Evolutionary conservation across 2,888 invertebrate genomes (phyloP), one percentile per base, ranked within the genome.

Genomic region (Coelogynopora nodosa): DNA sequence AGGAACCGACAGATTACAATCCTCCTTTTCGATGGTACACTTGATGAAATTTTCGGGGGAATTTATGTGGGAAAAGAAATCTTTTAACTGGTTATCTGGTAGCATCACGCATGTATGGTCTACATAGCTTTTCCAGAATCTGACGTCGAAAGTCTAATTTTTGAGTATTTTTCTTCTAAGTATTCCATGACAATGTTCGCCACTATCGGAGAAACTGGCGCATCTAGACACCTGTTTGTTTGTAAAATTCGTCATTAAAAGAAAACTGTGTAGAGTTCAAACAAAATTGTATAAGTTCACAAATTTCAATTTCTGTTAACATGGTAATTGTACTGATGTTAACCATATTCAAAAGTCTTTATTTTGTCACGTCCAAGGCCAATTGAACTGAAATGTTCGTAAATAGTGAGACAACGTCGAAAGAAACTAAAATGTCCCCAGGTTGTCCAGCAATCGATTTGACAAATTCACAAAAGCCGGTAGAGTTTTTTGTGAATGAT

Each of bases 141-240:
- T 30, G 5, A 82, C 5, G 30, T 82, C 30, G 82, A 13, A 82
- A 23, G 30, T 5, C 13, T 30, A 18, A 30, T 82, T 82, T n/a
- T 23, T 18, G 30, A 82, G 31, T 82, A 82, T 82, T 29, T 27
- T 82, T 82, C 82, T 30, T 82, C 82, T 18, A 82, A 13, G 23
- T 30, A 18, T 29, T 82, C 82, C 82, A 82, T 82, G 10, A 30
- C 31, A 29, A 82, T 30, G 31, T 28, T 82, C 31, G 82, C 82
- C 82, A 82, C 31, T 82, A 82, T 82, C 18, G 82, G 82, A 13
- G 82, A 28, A 29, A 82, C 82, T 18, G 82, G 82, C 13, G 82
- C 13, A 30, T 29, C 82, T 29, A 82, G 23, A 29, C 82, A 82
- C 82, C 29, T 28, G 28, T 29, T 82, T 82, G 82, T 18, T 82